A percentile compares a stretch with the other conserved stretches of the same genome.
Evolutionary conservation across 2,113 vertebrate genomes (phyloP).

Genomic region (human (Homo sapiens)): GRCh38 chr17:4224501-4225000

Average conservation of each 20-base stretch:
- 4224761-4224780: not conserved
- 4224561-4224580: conserved; percentile 58
- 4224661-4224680: conserved; percentile 71
- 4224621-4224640: conserved; percentile 73
- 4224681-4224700: conserved; percentile 80
- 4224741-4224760: conserved; percentile 77
- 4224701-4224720: conserved; percentile 61
- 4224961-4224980: conserved; percentile 63
- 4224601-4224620: not conserved
- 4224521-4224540: conserved; percentile 68
- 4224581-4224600: conserved; percentile 30
- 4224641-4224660: conserved; percentile 64
- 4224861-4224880: conserved; percentile 35
- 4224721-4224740: conserved; percentile 76
- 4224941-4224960: not conserved
- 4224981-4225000: conserved; percentile 76
- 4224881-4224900: conserved; percentile 37
- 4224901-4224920: conserved; percentile 62
- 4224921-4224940: conserved; percentile 37
- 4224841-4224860: conserved; percentile 40
- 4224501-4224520: conserved; percentile 64
- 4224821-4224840: conserved; percentile 61
- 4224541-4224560: conserved; percentile 77
- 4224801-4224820: conserved; percentile 65
- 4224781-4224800: not conserved